A percentile compares a stretch with the other conserved stretches of the same genome.
Conservation (phyloP, 2,888 invertebrate species). For the Chymomyza caudatula region DNA sequence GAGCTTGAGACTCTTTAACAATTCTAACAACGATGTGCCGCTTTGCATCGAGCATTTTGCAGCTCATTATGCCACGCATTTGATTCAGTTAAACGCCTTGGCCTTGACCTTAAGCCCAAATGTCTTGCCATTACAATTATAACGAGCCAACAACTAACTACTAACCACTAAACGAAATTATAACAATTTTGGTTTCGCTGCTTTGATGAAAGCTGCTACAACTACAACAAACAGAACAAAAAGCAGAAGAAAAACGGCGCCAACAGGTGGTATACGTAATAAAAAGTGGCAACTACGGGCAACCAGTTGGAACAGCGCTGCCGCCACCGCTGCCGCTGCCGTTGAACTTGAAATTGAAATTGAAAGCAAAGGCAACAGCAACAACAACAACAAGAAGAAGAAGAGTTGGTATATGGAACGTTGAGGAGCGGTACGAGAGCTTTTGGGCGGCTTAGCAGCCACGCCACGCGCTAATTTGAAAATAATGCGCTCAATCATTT, state of each 20-base stretch:
- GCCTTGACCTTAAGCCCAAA: constrained; percentile 63
- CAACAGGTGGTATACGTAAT: constrained; percentile 42
- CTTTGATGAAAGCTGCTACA: constrained; percentile 61
- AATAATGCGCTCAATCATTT: constrained; percentile 74
- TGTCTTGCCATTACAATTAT: constrained; percentile 23
- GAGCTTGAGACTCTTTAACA: constrained; percentile 44
- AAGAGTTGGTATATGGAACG: constrained; percentile 6
- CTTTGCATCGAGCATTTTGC: constrained; percentile 56
- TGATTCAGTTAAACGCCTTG: constrained; percentile 45
- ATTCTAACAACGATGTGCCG: constrained; percentile 23
- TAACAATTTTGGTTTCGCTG: constrained; percentile 73
- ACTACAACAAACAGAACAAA: constrained; percentile 3
- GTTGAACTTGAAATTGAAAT: constrained; percentile 74
- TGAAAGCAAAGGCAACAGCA: constrained; percentile 34
- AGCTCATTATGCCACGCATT: constrained; percentile 61
- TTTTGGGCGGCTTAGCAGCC: constrained; percentile 3
- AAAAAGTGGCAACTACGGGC: constrained; percentile 60
- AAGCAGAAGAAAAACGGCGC: too few relatives aligned
- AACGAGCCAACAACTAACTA: constrained; percentile 12
- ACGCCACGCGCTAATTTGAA: constrained; percentile 73
- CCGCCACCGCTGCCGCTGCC: constrained; percentile 6
- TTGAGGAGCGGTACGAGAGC: constrained; percentile 15
- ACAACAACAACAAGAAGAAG: constrained; percentile 12
- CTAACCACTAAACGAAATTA: constrained; percentile 48
- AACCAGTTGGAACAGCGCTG: constrained; percentile 64